Base-by-base conservation (phyloP, 2,888 invertebrate species). In the Nymphalis c-album region DNA sequence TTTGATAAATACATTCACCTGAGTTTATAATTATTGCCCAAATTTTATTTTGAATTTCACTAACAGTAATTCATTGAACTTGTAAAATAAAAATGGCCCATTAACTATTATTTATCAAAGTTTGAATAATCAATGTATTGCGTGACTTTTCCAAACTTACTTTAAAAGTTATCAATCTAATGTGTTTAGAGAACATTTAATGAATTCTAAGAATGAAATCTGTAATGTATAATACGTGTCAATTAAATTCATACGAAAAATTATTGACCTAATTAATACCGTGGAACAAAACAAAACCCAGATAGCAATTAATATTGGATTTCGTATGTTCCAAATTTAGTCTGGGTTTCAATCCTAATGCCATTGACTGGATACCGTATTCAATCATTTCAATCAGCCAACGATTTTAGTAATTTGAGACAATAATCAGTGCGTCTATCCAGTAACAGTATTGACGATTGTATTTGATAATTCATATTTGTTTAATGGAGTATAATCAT, bases 341-440 rank as follows among this genome's bases (percentile, higher is more conserved):
- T 57, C 20, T 57, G 10, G 16, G 4, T 20, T 57, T 17, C 18
- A 18, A 57, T 57, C 13, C 57, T 40, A 18, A 57, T 57, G 22
- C 22, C 57, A 40, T 22, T 18, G 7, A 40, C 18, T 18, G 18
- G 17, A 40, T 16, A 57, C 40, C 18, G 18, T 18, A 5, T 20
- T 40, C 20, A 18, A 40, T 18, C 20, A 57, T 57, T 57, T 57
- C 18, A 10, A 55, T 17, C 53, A 31, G 31, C 31, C 26, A 31
- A 55, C 53, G 31, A 55, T 31, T 53, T 55, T 55, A 55, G 31
- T 31, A 55, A 53, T 53, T 53, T 8, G 31, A 31, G 16, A n/a
- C 17, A 31, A 31, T 53, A 53, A n/a, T 55, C 31, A 55, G 31
- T 55, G 16, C 1, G 5, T n/a, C 31, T 55, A 31, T n/a, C 53